These are phyloP conservation scores for Neoascia interrupta DNA, from an alignment of 2,888 invertebrate genomes.

Conservation along the genomic window DNA sequence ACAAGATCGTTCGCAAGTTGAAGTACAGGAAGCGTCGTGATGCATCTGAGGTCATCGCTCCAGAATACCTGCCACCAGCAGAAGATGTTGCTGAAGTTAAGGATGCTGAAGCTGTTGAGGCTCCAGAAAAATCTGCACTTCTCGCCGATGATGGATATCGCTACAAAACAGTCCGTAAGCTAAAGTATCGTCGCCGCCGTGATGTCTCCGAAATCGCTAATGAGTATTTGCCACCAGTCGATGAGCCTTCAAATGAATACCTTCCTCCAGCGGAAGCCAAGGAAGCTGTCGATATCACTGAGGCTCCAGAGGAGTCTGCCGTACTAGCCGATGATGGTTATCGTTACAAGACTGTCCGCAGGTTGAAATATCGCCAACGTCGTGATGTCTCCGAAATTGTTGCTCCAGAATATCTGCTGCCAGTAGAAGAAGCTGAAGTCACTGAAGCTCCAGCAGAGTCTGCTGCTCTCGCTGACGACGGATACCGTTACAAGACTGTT, in stretches of 20 bases:
- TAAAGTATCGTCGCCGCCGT: conserved; percentile 12
- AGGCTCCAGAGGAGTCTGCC: conserved; percentile 25
- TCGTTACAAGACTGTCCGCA: conserved; percentile 47
- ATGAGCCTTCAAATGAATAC: conserved; percentile 10
- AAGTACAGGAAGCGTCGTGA: neutral
- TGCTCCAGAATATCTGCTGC: conserved; percentile 20
- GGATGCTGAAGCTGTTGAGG: conserved; percentile 8
- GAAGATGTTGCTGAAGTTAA: conserved; percentile 2
- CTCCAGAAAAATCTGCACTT: conserved; percentile 52
- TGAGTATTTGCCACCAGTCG: conserved; percentile 73
- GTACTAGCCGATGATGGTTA: conserved; percentile 52
- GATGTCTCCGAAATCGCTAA: conserved; percentile 30
- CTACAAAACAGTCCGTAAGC: conserved; percentile 43
- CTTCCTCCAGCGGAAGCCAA: conserved; percentile 30
- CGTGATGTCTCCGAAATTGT: conserved; percentile 50
- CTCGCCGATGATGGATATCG: conserved; percentile 56
- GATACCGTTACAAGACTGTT: conserved; percentile 73
- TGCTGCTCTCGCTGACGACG: conserved; percentile 65
- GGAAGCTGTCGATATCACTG: conserved; percentile 1
- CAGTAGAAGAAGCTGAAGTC: neutral
- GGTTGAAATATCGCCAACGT: conserved; percentile 39
- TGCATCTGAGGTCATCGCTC: conserved; percentile 13
- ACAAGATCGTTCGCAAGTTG: conserved; percentile 30
- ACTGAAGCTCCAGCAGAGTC: conserved; percentile 70
- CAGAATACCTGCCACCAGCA: conserved; percentile 15